A percentile compares a stretch with the other conserved stretches of the same genome.
Evolutionary conservation across 2,113 vertebrate species (phyloP).

Genomic region (Hystrix cristata): DNA sequence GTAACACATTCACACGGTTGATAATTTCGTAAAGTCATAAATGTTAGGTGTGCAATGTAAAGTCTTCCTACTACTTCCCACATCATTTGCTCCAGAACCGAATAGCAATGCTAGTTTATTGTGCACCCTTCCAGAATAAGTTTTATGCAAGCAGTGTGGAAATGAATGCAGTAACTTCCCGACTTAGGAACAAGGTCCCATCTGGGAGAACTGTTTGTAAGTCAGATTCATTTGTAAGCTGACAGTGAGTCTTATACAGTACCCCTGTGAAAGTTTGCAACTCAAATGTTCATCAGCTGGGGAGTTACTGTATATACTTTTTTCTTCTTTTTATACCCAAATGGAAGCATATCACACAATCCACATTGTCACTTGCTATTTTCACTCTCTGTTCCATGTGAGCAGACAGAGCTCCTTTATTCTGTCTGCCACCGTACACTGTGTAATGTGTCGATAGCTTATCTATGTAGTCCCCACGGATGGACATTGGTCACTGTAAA

Average conservation of each 20-base stretch:
- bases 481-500: not conserved
- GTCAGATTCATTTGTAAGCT: too few relatives aligned
- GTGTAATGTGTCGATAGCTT: not conserved
- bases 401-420: not conserved
- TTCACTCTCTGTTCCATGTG: not conserved
- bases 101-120: not conserved
- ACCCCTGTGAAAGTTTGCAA: not conserved
- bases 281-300: not conserved
- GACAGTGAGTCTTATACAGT: not conserved
- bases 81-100: not conserved
- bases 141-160: not conserved
- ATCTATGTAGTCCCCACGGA: not conserved
- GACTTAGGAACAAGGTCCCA: too few relatives aligned
- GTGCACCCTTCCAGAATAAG: not conserved
- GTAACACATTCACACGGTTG: not conserved
- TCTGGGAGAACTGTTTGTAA: not conserved
- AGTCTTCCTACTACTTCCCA: not conserved
- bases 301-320: not conserved
- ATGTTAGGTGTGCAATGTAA: not conserved
- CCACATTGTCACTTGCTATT: not conserved
- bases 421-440: not conserved
- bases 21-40: not conserved
- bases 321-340: not conserved
- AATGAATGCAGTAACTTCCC: not conserved
- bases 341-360: not conserved